phyloP scores from a whole-genome alignment of 1,140 invertebrate genomes.

The Drosophila orena region DNA sequence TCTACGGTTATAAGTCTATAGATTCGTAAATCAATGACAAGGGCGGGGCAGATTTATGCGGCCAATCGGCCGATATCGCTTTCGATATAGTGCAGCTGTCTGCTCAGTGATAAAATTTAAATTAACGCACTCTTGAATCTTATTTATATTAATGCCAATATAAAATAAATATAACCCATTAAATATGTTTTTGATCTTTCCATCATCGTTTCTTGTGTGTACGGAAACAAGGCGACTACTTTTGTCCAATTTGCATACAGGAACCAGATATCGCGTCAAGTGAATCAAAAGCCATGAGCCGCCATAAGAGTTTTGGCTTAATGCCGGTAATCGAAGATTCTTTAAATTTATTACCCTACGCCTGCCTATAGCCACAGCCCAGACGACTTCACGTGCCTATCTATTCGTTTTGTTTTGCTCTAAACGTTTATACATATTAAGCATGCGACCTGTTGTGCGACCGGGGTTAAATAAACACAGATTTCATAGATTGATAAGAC shows the following conservation, averaged over 20 bases:
- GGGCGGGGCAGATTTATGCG: slow-evolving; percentile 65
- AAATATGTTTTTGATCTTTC: slow-evolving; percentile 35
- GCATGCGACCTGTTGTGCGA: slow-evolving; percentile 61
- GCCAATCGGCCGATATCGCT: slow-evolving; percentile 7
- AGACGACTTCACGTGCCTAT: slow-evolving; percentile 37
- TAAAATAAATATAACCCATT: slow-evolving; percentile 49
- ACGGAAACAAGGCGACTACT: slow-evolving; percentile 64
- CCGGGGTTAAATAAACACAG: slow-evolving; percentile 24
- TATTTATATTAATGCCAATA: slow-evolving; percentile 60
- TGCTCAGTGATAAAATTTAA: slow-evolving; percentile 35
- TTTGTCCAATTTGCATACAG: slow-evolving; percentile 65
- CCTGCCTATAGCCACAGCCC: slow-evolving; percentile 36
- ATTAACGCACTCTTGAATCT: slow-evolving; percentile 39
- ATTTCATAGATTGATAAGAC: slow-evolving; percentile 27
- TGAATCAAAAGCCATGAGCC: slow-evolving; percentile 73
- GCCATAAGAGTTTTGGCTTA: slow-evolving; percentile 52
- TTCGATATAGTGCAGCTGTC: slow-evolving; percentile 20
- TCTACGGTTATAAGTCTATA: neutral
- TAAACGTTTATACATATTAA: slow-evolving; percentile 32
- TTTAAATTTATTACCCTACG: slow-evolving; percentile 66
- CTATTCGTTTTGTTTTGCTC: slow-evolving; percentile 31
- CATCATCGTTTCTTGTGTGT: slow-evolving; percentile 48
- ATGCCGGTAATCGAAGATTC: slow-evolving; percentile 68
- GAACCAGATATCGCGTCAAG: slow-evolving; percentile 41
- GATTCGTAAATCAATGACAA: slow-evolving; percentile 37